phyloP scores from a whole-genome alignment of 2,113 vertebrate species.

The Todiramphus chloris region DNA sequence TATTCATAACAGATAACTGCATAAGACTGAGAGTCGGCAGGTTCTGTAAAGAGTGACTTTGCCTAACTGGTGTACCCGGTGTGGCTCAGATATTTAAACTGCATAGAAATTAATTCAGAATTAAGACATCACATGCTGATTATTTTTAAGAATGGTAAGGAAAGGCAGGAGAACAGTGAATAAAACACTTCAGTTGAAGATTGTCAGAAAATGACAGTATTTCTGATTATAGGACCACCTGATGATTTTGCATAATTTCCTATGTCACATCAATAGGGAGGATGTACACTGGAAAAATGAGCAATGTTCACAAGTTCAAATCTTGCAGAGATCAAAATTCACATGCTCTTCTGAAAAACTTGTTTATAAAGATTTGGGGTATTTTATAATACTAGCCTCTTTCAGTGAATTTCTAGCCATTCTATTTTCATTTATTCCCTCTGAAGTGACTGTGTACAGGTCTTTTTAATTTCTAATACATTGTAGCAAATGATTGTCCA shows the following conservation, averaged over 20 bases:
- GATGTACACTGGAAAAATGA: not conserved
- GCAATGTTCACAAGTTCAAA: not conserved
- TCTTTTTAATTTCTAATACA: not conserved
- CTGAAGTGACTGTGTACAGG: not conserved
- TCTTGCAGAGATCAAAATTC: not conserved
- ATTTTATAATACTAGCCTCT: not conserved
- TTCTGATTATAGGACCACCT: not conserved
- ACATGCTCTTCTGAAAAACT: not conserved
- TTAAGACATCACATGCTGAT: not conserved
- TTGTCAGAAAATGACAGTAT: not conserved
- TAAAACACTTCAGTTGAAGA: not conserved
- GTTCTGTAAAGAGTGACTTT: not conserved
- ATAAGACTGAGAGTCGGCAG: not conserved
- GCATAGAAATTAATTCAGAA: constrained; percentile 5
- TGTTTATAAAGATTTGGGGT: not conserved
- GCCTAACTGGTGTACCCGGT: not conserved
- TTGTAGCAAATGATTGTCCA: not conserved
- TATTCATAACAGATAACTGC: constrained; percentile 22
- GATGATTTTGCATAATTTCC: not conserved
- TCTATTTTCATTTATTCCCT: not conserved
- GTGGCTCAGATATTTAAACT: not conserved
- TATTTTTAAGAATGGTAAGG: not conserved
- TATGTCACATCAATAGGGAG: not conserved
- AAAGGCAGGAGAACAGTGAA: not conserved
- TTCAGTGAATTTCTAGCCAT: not conserved